phyloP scores from a whole-genome alignment of 2,888 invertebrate species.

The Entomobrya proxima region DNA sequence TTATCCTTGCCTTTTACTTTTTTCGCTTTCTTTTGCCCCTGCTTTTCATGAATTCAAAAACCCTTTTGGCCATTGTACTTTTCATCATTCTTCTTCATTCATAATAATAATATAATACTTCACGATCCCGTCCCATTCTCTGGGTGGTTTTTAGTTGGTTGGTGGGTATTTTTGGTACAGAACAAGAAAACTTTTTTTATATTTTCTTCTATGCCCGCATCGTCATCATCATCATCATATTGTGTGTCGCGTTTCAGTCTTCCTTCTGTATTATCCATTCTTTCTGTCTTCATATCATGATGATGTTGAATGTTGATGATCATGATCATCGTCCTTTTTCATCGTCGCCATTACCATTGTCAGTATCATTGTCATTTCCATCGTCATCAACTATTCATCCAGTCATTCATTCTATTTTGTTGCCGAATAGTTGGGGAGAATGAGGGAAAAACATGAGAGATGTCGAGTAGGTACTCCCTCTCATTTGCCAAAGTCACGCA shows the following conservation, averaged over 20 bases:
- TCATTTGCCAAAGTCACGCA: conserved; percentile 64
- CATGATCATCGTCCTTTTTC: conserved; percentile 44
- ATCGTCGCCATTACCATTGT: conserved; percentile 51
- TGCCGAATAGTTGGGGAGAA: conserved; percentile 1
- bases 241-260: background rate
- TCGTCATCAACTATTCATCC: conserved; percentile 39
- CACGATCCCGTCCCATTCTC: conserved; percentile 13
- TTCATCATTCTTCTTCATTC: conserved; percentile 47
- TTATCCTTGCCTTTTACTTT: background rate
- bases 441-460: conserved; percentile 28
- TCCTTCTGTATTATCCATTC: conserved; percentile 14
- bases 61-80: conserved; percentile 55
- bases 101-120: conserved; percentile 27
- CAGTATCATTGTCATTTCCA: conserved; percentile 42
- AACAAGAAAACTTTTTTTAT: conserved; percentile 51
- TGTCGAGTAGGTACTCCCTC: conserved; percentile 9
- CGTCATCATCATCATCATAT: conserved; percentile 33
- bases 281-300: conserved; percentile 27
- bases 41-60: conserved; percentile 55
- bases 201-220: conserved; percentile 33
- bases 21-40: background rate
- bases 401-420: conserved; percentile 45
- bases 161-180: conserved; percentile 11
- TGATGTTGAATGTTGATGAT: conserved; percentile 38
- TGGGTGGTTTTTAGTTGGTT: conserved; percentile 12